Evolutionary conservation across 2,113 vertebrate species (phyloP).

Genomic region (Cheirogaleus medius): DNA sequence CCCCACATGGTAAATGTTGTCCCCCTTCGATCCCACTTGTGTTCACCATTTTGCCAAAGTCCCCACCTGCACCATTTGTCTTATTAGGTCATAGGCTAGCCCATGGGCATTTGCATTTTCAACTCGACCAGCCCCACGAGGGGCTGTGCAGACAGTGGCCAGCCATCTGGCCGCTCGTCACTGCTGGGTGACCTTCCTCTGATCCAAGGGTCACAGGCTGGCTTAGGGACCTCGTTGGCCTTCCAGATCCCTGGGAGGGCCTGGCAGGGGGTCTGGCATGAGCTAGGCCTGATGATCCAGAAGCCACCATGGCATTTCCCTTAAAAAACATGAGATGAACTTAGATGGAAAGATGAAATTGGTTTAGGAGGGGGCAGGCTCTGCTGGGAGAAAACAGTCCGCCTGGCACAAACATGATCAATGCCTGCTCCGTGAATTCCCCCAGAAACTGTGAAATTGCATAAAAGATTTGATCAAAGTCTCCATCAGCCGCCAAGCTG

Average conservation of each 20-base stretch:
- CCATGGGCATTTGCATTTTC: not conserved
- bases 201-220: not conserved
- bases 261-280: not conserved
- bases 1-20: not conserved
- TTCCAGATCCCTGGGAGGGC: not conserved
- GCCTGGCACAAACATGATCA: conserved; percentile 55
- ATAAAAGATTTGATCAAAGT: conserved; percentile 80
- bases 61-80: not conserved
- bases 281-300: accelerated
- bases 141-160: too few relatives aligned
- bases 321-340: conserved; percentile 60
- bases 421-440: conserved; percentile 10
- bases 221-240: not conserved
- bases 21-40: too few relatives aligned
- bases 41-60: not conserved
- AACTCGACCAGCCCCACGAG: not conserved
- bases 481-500: conserved; percentile 61
- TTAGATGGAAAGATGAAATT: conserved; percentile 35
- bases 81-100: not conserved
- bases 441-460: conserved; percentile 79
- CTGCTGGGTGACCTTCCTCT: not conserved
- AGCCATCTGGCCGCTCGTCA: too few relatives aligned
- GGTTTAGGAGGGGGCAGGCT: conserved; percentile 11
- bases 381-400: conserved; percentile 42
- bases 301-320: not conserved